phyloP scores from a whole-genome alignment of 1,140 invertebrate genomes.

The Aphelinus atriplicis region DNA sequence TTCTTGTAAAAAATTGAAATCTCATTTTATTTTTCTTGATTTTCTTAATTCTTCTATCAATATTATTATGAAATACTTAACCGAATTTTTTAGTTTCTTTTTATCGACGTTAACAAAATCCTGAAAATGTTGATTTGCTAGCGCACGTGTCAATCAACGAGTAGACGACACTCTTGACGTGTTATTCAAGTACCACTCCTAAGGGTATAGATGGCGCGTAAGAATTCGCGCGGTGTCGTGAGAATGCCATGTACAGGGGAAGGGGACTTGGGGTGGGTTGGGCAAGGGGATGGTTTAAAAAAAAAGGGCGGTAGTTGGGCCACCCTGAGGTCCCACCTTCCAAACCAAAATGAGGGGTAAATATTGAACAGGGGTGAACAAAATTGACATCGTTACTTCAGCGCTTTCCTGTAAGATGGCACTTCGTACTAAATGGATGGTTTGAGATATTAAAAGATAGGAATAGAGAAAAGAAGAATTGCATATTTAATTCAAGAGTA shows the following conservation, averaged over 20 bases:
- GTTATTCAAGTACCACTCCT: slow-evolving; percentile 16
- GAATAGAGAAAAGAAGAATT: not conserved
- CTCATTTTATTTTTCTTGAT: not conserved
- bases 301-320: slow-evolving; percentile 46
- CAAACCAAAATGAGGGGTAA: slow-evolving; percentile 45
- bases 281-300: slow-evolving; percentile 50
- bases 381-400: slow-evolving; percentile 52
- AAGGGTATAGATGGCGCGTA: slow-evolving; percentile 48
- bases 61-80: too few relatives aligned
- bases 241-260: slow-evolving; percentile 33
- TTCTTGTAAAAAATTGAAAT: not conserved
- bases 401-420: slow-evolving; percentile 53
- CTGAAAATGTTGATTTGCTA: not conserved
- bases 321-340: slow-evolving; percentile 58
- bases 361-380: slow-evolving; percentile 53
- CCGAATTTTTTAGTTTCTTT: too few relatives aligned
- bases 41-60: not conserved
- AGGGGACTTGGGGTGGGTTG: slow-evolving; percentile 43
- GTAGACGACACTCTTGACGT: slow-evolving; percentile 14
- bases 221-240: slow-evolving; percentile 43
- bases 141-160: slow-evolving; percentile 10
- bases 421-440: slow-evolving; percentile 30
- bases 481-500: too few relatives aligned
- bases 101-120: too few relatives aligned
- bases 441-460: not conserved